A percentile compares a stretch with the other conserved stretches of the same genome.
Evolutionary conservation across 2,797 vertebrate species (phyloP).

Genomic region (Trachurus trachurus): DNA sequence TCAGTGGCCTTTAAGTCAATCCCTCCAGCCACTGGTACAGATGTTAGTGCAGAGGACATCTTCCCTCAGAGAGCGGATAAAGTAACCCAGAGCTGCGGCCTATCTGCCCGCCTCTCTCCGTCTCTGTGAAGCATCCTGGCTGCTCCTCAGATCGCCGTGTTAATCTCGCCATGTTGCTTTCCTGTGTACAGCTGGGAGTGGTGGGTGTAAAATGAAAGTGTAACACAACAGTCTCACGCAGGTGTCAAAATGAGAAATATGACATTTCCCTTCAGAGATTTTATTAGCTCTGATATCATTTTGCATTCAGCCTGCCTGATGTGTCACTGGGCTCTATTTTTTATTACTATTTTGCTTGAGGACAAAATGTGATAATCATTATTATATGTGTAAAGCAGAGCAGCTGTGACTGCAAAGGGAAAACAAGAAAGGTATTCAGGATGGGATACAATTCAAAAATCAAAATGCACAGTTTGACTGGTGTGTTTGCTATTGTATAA

Average conservation of each 20-base stretch:
- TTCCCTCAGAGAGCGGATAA: slow-evolving; percentile 55
- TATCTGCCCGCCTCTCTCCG: slow-evolving; percentile 25
- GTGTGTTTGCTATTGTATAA: slow-evolving; percentile 60
- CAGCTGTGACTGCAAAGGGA: slow-evolving; percentile 64
- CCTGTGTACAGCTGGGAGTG: slow-evolving; percentile 73
- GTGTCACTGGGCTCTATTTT: slow-evolving; percentile 55
- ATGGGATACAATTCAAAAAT: slow-evolving; percentile 52
- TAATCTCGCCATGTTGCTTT: slow-evolving; percentile 62
- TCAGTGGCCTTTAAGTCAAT: slow-evolving; percentile 66
- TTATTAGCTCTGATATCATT: slow-evolving; percentile 77
- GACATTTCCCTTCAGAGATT: slow-evolving; percentile 80
- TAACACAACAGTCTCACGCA: slow-evolving; percentile 74
- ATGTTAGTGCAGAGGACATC: slow-evolving; percentile 56
- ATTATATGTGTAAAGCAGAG: slow-evolving; percentile 69
- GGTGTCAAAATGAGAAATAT: slow-evolving; percentile 82
- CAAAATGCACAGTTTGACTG: slow-evolving; percentile 69
- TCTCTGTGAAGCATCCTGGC: slow-evolving; percentile 55
- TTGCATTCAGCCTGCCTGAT: slow-evolving; percentile 66
- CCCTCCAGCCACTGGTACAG: slow-evolving; percentile 50
- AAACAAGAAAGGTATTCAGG: slow-evolving; percentile 51
- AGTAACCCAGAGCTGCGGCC: slow-evolving; percentile 46
- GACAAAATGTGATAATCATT: slow-evolving; percentile 79
- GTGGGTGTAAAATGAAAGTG: slow-evolving; percentile 80
- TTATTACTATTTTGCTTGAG: slow-evolving; percentile 73
- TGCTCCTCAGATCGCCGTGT: slow-evolving; percentile 59